Evolutionary conservation across 2,797 vertebrate genomes (phyloP), one percentile per base, ranked within the genome.

Genomic region (Rhadinocentrus ornatus): DNA sequence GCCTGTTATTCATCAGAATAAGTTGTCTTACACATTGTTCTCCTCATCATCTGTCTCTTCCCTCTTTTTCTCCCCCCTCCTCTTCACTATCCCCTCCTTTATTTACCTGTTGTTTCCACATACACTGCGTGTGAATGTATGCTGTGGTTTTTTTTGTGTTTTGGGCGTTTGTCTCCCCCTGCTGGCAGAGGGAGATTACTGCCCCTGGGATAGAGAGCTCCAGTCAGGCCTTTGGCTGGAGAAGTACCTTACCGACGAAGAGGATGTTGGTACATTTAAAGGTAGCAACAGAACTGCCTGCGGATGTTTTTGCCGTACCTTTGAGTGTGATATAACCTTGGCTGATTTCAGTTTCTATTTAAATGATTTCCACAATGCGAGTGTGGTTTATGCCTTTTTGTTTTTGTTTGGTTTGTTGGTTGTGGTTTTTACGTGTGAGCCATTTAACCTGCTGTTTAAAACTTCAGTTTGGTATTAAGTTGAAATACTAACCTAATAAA

Each of bases 181-280:
- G 87, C 91, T 95, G 94, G 91, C 95, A 98, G 97, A 97, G 95
- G 97, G 97, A 62, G 96, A 96, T 94, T 98, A 98, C 94, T 96
- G 93, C 90, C 97, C 98, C 78, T 96, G 95, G 97, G 94, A 96
- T 82, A 96, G 80, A 91, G 97, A 98, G 89, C 95, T 96, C 83
- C 96, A 95, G 92, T 96, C 96, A 90, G 95, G 96, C 89, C 94
- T 95, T 71, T 97, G 96, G 97, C 95, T 96, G 85, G 95, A 96
- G 82, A 95, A 77, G 83, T 81, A 75, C 89, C 93, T 97, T 50
- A 93, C 93, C 92, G 88, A 96, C 52, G 96, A 97, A 96, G 96
- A 97, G 91, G 96, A 96, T 93, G 89, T 91, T 88, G 95, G 96
- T 97, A 96, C 95, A 90, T 90, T 92, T 73, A 96, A 97, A 98